Evolutionary conservation across 1,140 invertebrate species (phyloP).

Genomic region (Penaeus indicus): DNA sequence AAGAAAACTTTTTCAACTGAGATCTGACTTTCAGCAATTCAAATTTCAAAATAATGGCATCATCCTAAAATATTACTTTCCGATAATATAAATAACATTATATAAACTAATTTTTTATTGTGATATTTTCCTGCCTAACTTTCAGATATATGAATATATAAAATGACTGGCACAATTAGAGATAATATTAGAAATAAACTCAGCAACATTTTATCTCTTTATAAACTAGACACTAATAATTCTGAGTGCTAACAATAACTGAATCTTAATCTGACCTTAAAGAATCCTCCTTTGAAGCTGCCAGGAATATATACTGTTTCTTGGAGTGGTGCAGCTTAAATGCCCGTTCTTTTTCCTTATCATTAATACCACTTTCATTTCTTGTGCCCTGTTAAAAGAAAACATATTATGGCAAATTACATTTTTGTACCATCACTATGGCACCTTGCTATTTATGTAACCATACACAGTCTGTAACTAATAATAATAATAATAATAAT

Average conservation of each 20-base stretch:
- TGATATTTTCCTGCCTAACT: neutral
- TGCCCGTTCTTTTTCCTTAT: constrained; percentile 71
- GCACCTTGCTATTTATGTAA: no score
- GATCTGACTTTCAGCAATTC: no score
- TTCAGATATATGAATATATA: neutral
- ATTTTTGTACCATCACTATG: neutral
- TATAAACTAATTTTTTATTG: neutral
- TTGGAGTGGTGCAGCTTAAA: constrained; percentile 76
- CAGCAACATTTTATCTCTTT: neutral
- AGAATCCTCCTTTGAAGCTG: constrained; percentile 63
- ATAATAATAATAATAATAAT: no score
- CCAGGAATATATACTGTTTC: constrained; percentile 75
- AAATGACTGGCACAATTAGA: neutral
- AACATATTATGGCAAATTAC: constrained; percentile 6
- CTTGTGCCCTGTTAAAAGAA: constrained; percentile 58
- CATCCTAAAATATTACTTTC: neutral
- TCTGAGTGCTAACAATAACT: neutral
- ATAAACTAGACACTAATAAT: neutral
- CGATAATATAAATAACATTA: neutral
- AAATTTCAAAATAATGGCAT: no score
- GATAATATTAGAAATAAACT: neutral
- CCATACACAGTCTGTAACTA: no score
- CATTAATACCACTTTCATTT: constrained; percentile 68
- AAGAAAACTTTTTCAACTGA: no score
- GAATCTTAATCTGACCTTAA: constrained; percentile 4